Percentiles rank a stretch among this genome's conserved stretches.
Conservation (phyloP, 2,113 vertebrate species). For the Delphinapterus leucas region DNA sequence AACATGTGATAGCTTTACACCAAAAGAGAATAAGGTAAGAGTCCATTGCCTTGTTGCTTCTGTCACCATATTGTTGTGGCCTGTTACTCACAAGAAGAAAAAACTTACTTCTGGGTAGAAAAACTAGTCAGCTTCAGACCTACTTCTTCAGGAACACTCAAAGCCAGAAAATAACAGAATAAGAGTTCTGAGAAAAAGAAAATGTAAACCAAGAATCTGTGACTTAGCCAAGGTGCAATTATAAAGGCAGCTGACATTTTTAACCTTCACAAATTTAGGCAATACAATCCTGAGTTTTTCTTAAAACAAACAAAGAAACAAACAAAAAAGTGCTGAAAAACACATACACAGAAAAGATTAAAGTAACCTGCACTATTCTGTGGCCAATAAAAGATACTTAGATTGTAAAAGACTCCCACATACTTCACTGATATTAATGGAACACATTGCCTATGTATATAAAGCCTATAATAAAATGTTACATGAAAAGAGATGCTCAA, state of each 20-base stretch:
- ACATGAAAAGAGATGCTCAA: not conserved
- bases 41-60: not conserved
- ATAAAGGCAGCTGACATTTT: not conserved
- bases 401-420: not conserved
- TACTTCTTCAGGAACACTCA: not conserved
- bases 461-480: not conserved
- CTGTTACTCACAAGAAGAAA: not conserved
- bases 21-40: not conserved
- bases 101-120: not conserved
- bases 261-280: constrained; percentile 17
- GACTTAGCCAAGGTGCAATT: not conserved
- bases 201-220: constrained; percentile 21
- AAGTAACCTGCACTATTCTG: not conserved
- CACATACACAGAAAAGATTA: not conserved
- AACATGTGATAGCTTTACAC: not conserved
- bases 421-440: not conserved
- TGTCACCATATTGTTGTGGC: not conserved
- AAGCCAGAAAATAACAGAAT: not conserved
- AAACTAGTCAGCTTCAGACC: not conserved
- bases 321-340: not conserved
- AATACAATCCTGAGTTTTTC: not conserved
- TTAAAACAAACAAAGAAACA: not conserved
- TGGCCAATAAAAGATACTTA: constrained; percentile 16
- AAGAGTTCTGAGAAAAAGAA: not conserved
- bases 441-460: not conserved